Evolutionary conservation across 1,140 invertebrate species (phyloP), one percentile per base, ranked within the genome.

Genomic region (Meteorus sp.): DNA sequence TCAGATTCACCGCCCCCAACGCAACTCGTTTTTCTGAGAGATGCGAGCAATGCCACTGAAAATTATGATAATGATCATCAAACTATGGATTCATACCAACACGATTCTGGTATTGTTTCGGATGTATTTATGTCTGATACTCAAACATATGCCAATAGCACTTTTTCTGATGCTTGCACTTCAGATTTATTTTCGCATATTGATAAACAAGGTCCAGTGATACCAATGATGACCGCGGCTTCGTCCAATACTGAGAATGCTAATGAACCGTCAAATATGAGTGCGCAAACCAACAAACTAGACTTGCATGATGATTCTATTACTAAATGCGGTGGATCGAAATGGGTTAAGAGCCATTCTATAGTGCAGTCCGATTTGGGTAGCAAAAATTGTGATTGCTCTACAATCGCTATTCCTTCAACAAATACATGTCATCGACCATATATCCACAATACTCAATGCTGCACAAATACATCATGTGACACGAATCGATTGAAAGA

Each of bases 21-120:
- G 64, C 60, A 0, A 11, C 65, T 70, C 13, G 47, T 72, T 5
- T 67, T 67, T 7, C 69, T 61, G 39, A 74, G 60, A 25, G 72
- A 76, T 35, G 70, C 58, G 8, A 65, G 20, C 5, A 69, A 60
- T 19, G 19, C 68, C 3, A 69, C 68, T 1, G 69, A 68, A 19
- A 52, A 68, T 2, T 64, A 31, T 44, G 53, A 65, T 25, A 31
- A 63, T 35, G 57, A 69, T 13, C 64, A 65, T 15, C 60, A 61
- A 8, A 3, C 19, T 15, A 35, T 61, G 0, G 33, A 60, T 17
- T 69, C 64, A 2, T 59, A 60, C 3, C 50, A 61, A n/a, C 68
- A 72, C n/a, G 69, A 75, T 35, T 71, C 73, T 0, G 72, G 65
- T 7, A 67, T 73, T 7, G 50, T 72, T 0, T 72, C 66, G 0